Base-by-base conservation (phyloP, 2,888 invertebrate species). In the Drosophila yooni region DNA sequence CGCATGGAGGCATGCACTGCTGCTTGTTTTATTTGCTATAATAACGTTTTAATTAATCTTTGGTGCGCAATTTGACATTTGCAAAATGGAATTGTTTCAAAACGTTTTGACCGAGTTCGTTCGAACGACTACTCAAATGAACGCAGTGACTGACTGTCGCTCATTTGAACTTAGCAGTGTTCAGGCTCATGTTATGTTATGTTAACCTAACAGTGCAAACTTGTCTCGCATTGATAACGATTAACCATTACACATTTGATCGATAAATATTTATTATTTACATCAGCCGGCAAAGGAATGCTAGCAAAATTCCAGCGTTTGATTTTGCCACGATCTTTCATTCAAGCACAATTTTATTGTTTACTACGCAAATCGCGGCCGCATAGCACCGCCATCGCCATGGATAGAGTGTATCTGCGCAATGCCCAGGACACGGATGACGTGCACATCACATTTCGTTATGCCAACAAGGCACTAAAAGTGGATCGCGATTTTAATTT, bases 401-500 rank as follows among this genome's bases (percentile, higher is more conserved):
- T 95, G 95, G 94, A 95, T 63, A 94, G 94, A 76, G 95, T 95
- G 0, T 95, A 95, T 84, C 91, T 96, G 52, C 93, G 95, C 7
- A 94, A 94, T 79, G 80, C 93, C 1, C 88, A 93, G 8, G 94
- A 94, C 1, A 93, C 92, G 1, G 63, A 89, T n/a, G 93, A 94
- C 15, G 94, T 95, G 79, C 93, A 95, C 74, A 93, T 96, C 33
- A 94, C 94, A 5, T 95, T 96, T 82, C 94, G 94, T 29, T 95
- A 94, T 78, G 89, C 89, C 1, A 94, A 95, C 83, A 76, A 92
- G 5, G 88, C 92, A 0, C 81, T 94, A 7, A 94, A 93, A 5
- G 88, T 96, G 5, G 94, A 95, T 69, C 94, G 96, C 70, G 95
- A 95, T 75, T 97, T 97, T 84, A 97, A 97, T 93, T 95, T 97